Conservation (phyloP, 2,888 invertebrate species). For the Mythimna impura region DNA sequence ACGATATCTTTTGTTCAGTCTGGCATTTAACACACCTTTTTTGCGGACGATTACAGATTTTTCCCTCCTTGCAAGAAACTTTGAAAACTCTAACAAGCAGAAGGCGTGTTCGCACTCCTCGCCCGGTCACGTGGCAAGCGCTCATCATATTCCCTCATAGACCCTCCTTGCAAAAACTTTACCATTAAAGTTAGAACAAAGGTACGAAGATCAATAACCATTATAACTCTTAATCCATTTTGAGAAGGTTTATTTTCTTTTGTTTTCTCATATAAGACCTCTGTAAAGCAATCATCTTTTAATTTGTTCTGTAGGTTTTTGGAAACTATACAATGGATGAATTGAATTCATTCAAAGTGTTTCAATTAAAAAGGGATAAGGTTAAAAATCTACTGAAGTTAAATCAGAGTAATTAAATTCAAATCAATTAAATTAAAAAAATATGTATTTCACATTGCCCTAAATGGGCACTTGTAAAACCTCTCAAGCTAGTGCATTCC, state of each 20-base stretch:
- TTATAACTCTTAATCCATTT: slow-evolving; percentile 33
- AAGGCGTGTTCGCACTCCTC: slow-evolving; percentile 45
- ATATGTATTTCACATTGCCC: no score
- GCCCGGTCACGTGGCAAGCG: slow-evolving; percentile 45
- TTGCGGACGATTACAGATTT: slow-evolving; percentile 1
- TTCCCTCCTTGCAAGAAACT: slow-evolving; percentile 20
- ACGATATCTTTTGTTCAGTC: not conserved
- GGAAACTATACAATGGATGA: slow-evolving; percentile 54
- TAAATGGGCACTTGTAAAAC: no score
- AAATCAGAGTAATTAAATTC: slow-evolving; percentile 3
- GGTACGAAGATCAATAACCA: slow-evolving; percentile 15
- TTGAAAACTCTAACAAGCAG: slow-evolving; percentile 43
- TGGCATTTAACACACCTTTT: not conserved
- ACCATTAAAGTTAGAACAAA: slow-evolving; percentile 42
- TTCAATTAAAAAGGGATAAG: slow-evolving; percentile 50
- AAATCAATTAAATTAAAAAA: no score
- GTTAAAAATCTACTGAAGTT: slow-evolving; percentile 16
- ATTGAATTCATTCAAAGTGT: slow-evolving; percentile 52
- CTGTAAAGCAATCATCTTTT: slow-evolving; percentile 55
- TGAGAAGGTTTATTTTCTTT: slow-evolving; percentile 37
- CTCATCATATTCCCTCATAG: slow-evolving; percentile 52
- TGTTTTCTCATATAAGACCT: slow-evolving; percentile 3
- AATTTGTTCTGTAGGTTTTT: slow-evolving; percentile 58
- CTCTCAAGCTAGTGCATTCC: not conserved
- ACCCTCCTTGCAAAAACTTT: slow-evolving; percentile 48